These are phyloP conservation scores for Drosophila ananassae DNA, from an alignment of 1,140 invertebrate species.

Conservation along the genomic window DNA sequence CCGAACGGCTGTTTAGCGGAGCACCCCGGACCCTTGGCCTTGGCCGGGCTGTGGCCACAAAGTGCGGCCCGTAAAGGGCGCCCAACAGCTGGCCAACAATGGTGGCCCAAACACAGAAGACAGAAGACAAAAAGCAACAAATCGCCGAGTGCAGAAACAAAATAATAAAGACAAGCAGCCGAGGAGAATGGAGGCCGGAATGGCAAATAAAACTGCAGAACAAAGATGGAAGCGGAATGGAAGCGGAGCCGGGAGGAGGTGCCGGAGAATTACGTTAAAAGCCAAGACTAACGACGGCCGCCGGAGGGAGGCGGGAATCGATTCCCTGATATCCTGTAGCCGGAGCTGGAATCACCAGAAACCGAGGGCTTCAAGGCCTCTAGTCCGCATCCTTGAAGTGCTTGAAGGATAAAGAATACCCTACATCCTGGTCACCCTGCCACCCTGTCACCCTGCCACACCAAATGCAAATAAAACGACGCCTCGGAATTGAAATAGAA, in stretches of 20 bases:
- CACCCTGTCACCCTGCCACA: conserved; percentile 7
- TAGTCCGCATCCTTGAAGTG: no score
- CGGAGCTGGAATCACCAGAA: no score
- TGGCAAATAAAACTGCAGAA: conserved; percentile 71
- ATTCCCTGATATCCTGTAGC: conserved; percentile 7
- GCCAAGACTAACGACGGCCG: conserved; percentile 19
- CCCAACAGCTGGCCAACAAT: conserved; percentile 59
- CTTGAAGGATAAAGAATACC: not conserved
- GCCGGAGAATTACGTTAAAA: conserved; percentile 24
- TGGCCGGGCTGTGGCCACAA: conserved; percentile 66
- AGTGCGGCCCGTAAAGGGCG: conserved; percentile 56
- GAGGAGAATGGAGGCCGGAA: conserved; percentile 18
- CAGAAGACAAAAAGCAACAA: conserved; percentile 10
- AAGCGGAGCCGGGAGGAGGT: conserved; percentile 37
- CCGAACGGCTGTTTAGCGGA: conserved; percentile 61
- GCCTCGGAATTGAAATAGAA: conserved; percentile 66
- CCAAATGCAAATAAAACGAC: conserved; percentile 70
- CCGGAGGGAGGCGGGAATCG: fast-evolving
- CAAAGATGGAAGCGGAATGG: conserved; percentile 64
- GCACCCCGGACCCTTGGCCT: conserved; percentile 6
- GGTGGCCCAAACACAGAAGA: conserved; percentile 15
- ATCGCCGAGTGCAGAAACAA: conserved; percentile 22
- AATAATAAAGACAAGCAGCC: conserved; percentile 38
- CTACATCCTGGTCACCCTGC: not conserved
- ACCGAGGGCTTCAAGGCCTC: no score